A percentile compares a stretch with the other conserved stretches of the same genome.
Conservation (phyloP, 1,140 invertebrate species). For the Bombus fervidus region DNA sequence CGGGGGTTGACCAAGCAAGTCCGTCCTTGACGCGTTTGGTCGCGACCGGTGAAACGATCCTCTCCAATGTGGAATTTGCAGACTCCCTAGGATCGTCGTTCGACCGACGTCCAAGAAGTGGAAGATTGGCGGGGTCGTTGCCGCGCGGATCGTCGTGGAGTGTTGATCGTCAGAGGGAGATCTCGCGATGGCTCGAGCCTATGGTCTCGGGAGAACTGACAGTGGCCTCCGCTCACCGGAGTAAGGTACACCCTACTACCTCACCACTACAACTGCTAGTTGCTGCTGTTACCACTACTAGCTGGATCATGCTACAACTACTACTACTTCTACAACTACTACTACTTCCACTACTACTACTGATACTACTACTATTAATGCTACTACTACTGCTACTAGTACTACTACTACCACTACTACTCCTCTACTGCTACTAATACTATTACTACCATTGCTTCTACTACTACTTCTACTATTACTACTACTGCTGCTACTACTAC, state of each 20-base stretch:
- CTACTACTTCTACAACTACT: not conserved
- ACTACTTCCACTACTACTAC: no score
- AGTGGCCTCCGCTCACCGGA: conserved; percentile 76
- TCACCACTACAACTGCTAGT: conserved; percentile 57
- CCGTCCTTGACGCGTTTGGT: conserved; percentile 5
- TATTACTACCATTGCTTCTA: no score
- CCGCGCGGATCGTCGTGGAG: conserved; percentile 40
- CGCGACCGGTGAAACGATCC: not conserved
- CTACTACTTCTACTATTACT: rapidly evolving
- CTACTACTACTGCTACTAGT: no score
- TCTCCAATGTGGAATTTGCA: not conserved
- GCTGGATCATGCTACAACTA: conserved; percentile 3
- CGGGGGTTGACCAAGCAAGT: not conserved
- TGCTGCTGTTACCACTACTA: conserved; percentile 67
- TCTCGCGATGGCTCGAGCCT: conserved; percentile 74
- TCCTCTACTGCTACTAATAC: no score
- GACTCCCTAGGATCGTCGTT: conserved; percentile 26
- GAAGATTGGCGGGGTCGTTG: conserved; percentile 43
- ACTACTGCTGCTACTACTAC: no score
- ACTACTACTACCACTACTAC: no score
- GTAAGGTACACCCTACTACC: conserved; percentile 77
- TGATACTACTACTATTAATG: no score
- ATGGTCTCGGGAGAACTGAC: conserved; percentile 78
- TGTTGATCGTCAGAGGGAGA: conserved; percentile 62
- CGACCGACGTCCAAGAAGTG: conserved; percentile 40